These are phyloP conservation scores for Semotilus atromaculatus DNA, from an alignment of 2,797 vertebrate genomes.

Conservation along the genomic window DNA sequence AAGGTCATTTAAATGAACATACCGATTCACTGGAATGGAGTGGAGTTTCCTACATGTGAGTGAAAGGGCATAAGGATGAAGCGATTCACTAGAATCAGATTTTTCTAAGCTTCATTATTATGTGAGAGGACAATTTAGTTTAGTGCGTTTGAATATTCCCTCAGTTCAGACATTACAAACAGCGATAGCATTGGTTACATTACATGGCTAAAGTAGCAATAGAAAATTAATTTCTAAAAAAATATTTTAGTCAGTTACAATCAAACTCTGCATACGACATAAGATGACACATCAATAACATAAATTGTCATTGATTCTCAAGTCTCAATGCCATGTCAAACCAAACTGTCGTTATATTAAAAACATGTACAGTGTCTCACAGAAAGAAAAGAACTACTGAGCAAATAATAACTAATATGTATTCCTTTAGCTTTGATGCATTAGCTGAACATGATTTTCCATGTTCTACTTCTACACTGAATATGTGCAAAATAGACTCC, in stretches of 20 bases:
- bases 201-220: neutral
- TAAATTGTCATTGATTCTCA: neutral
- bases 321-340: neutral
- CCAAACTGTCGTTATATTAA: neutral
- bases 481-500: conserved; percentile 50
- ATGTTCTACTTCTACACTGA: neutral
- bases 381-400: neutral
- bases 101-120: no score
- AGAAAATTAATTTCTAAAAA: no score
- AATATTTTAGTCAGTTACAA: no score
- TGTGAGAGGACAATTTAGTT: neutral
- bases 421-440: no score
- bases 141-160: neutral
- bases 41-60: neutral
- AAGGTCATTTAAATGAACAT: neutral
- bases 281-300: neutral
- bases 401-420: neutral
- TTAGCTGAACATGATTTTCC: neutral
- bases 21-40: neutral
- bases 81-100: neutral
- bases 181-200: neutral
- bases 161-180: neutral
- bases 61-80: neutral
- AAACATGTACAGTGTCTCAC: neutral
- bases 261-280: neutral